A percentile compares a stretch with the other conserved stretches of the same genome.
Conservation (phyloP, 2,113 vertebrate species). For the Echinops telfairi region DNA sequence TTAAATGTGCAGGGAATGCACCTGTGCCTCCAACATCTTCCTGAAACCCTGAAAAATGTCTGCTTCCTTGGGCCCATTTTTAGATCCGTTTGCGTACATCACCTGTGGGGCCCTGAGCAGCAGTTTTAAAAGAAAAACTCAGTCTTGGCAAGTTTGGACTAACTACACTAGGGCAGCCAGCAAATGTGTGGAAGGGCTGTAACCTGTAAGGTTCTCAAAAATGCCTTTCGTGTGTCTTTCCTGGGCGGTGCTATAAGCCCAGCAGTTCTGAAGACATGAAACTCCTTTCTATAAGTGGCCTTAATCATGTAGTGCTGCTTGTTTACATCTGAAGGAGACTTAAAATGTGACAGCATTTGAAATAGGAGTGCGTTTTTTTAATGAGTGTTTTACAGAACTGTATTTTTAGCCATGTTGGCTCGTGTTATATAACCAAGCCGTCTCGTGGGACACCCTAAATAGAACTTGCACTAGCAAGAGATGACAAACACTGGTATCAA, state of each 20-base stretch:
- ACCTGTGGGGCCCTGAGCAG: background rate
- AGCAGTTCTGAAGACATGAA: conserved; percentile 38
- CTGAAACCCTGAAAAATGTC: background rate
- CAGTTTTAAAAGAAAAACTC: background rate
- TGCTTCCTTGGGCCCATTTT: background rate
- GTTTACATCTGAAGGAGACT: conserved; percentile 61
- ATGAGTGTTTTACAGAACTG: conserved; percentile 75
- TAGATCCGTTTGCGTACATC: background rate
- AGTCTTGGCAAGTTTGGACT: background rate
- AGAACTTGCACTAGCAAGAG: conserved; percentile 79
- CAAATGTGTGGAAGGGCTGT: background rate
- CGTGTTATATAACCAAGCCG: conserved; percentile 81
- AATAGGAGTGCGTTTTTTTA: conserved; percentile 67
- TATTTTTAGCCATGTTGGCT: conserved; percentile 85
- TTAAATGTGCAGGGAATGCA: background rate
- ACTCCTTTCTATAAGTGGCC: conserved; percentile 67
- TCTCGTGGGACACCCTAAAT: conserved; percentile 83
- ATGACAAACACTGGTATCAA: conserved; percentile 71
- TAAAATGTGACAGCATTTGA: conserved; percentile 66
- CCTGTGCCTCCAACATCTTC: background rate
- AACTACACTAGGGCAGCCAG: background rate
- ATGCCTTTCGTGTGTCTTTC: background rate
- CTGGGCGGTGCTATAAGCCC: background rate
- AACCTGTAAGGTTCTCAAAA: background rate
- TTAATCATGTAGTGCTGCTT: conserved; percentile 58